Evolutionary conservation across 2,888 invertebrate species (phyloP), one percentile per base, ranked within the genome.

Genomic region (Sarcophaga variegata): DNA sequence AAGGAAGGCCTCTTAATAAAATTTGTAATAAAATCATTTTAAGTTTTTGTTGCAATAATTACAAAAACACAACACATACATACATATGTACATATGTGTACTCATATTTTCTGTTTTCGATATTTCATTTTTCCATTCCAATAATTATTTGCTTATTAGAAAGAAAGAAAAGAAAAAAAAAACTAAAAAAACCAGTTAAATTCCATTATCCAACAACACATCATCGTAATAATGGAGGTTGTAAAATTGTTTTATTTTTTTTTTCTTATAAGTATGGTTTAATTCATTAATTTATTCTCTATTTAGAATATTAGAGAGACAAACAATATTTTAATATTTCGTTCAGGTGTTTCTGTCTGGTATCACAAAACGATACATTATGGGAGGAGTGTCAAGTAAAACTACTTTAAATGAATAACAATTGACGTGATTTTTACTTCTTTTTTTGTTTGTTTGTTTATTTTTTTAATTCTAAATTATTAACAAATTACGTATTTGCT

Each of bases 341-440:
- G 79, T 80, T 75, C 79, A 80, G 83, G 70, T 80, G 70, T 81
- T 72, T 77, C 20, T 72, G 64, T 17, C 37, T 71, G 45, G 71
- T 70, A 66, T 60, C 59, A 17, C 10, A 54, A 54, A 54, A 62
- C 62, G 69, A 25, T 75, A 74, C 62, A 37, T 10, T 8, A 37
- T 37, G 37, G 74, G 74, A 88, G 88, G 88, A 88, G 88, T 86
- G 87, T 83, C 88, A 89, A 88, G 82, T 86, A 60, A 88, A 89
- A 85, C 87, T 82, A 88, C 88, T 83, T 85, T 86, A 72, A 85
- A 83, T 87, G 88, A 85, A 88, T 88, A 88, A 80, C 82, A 87
- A 88, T 60, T 71, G 49, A n/a, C 17, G 37, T 37, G 37, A 37
- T 37, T 37, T 37, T 8, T 27, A 4, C 27, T 27, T 27, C 3